Evolutionary conservation across 53 echinoderm and acorn worm species (phyloP).

Genomic region (Antedon mediterranea): DNA sequence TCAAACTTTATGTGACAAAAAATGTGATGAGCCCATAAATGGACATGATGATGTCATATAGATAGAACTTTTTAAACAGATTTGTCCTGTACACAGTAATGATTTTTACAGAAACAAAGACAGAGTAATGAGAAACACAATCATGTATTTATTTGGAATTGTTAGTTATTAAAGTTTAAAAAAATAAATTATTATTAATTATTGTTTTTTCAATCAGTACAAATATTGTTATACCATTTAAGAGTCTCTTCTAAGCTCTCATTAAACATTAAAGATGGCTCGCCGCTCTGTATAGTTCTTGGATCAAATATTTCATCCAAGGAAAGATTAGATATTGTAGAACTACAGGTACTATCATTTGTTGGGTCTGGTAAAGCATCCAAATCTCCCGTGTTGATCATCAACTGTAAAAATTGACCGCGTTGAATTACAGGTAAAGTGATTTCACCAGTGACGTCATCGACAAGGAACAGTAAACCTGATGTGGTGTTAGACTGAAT

Average conservation of each 20-base stretch:
- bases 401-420: not conserved
- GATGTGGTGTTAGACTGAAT: not conserved
- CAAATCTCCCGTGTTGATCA: not conserved
- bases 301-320: not conserved
- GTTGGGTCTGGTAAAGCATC: not conserved
- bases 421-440: not conserved
- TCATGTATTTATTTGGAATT: no score
- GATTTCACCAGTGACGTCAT: not conserved
- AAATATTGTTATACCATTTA: not conserved
- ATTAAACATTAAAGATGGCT: not conserved
- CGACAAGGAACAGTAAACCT: not conserved
- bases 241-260: not conserved
- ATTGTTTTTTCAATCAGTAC: not conserved
- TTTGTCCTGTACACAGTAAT: no score
- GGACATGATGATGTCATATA: no score
- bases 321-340: not conserved
- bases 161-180: no score
- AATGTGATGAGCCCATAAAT: no score
- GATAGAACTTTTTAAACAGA: no score
- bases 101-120: no score
- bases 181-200: no score
- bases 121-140: no score
- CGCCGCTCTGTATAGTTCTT: not conserved
- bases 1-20: no score
- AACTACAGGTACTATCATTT: not conserved